phyloP scores from a whole-genome alignment of 2,113 vertebrate genomes.

The Panthera leo region DNA sequence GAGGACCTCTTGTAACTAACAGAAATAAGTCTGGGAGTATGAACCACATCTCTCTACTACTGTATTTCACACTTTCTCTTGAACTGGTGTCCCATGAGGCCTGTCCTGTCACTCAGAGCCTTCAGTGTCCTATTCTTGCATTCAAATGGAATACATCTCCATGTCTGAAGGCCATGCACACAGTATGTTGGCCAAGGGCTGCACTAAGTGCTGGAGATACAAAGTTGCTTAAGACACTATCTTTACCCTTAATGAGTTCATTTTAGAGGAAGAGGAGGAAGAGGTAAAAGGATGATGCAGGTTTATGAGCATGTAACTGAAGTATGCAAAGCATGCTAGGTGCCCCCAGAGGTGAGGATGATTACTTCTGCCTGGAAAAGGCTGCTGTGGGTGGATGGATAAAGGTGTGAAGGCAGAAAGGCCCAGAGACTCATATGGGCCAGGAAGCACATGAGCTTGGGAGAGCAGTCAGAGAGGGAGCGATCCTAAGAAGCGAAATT shows the following conservation, averaged over 20 bases:
- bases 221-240: not conserved
- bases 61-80: conserved; percentile 46
- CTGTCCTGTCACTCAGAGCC: not conserved
- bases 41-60: not conserved
- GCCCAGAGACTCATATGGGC: not conserved
- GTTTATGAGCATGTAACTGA: not conserved
- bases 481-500: conserved; percentile 2
- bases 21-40: conserved; percentile 11
- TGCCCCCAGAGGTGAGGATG: not conserved
- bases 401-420: not conserved
- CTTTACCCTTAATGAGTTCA: conserved; percentile 12
- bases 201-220: not conserved
- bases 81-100: not conserved
- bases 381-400: not conserved
- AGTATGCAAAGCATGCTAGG: not conserved
- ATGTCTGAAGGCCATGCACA: not conserved
- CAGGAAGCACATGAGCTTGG: not conserved
- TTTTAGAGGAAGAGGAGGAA: not conserved
- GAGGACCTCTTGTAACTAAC: not conserved
- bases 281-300: not conserved
- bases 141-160: not conserved
- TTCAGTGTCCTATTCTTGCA: not conserved
- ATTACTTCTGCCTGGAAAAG: not conserved
- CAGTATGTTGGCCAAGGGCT: not conserved
- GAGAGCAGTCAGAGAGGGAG: not conserved